phyloP scores from a whole-genome alignment of 2,797 vertebrate genomes.

The Columba guinea region DNA sequence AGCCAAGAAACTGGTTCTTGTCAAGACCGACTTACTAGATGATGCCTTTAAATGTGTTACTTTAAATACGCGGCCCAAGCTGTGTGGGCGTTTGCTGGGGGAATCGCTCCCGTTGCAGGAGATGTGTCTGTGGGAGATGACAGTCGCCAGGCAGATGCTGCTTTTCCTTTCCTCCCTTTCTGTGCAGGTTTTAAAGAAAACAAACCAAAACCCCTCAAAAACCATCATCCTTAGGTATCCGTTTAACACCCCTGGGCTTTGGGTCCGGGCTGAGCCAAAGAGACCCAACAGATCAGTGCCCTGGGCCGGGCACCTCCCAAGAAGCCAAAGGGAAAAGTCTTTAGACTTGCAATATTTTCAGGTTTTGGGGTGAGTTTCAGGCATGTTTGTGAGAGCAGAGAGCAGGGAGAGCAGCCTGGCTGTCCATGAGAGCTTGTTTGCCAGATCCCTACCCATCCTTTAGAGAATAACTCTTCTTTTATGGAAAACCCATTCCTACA shows the following conservation, averaged over 20 bases:
- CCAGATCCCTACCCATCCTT: background rate
- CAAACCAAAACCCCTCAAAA: too few relatives aligned
- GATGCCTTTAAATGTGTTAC: background rate
- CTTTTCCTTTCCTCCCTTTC: background rate
- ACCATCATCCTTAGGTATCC: background rate
- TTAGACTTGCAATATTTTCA: background rate
- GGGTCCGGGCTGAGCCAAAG: background rate
- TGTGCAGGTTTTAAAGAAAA: background rate
- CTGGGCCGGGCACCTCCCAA: background rate
- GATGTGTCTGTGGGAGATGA: background rate
- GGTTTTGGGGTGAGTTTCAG: background rate
- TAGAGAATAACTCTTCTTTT: background rate
- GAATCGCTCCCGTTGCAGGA: fast-evolving
- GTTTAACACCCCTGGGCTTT: background rate
- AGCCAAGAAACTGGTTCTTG: slow-evolving; percentile 27
- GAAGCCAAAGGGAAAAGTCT: background rate
- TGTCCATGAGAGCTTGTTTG: fast-evolving
- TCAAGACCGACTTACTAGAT: background rate
- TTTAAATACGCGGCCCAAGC: background rate
- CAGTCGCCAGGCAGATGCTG: background rate
- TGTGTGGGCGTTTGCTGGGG: background rate
- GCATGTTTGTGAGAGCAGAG: background rate
- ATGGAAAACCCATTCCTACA: background rate
- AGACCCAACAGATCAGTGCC: background rate
- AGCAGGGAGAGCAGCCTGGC: background rate